A percentile compares a stretch with the other conserved stretches of the same genome.
phyloP scores from a whole-genome alignment of 2,797 vertebrate genomes.

The Cirrhinus molitorella region DNA sequence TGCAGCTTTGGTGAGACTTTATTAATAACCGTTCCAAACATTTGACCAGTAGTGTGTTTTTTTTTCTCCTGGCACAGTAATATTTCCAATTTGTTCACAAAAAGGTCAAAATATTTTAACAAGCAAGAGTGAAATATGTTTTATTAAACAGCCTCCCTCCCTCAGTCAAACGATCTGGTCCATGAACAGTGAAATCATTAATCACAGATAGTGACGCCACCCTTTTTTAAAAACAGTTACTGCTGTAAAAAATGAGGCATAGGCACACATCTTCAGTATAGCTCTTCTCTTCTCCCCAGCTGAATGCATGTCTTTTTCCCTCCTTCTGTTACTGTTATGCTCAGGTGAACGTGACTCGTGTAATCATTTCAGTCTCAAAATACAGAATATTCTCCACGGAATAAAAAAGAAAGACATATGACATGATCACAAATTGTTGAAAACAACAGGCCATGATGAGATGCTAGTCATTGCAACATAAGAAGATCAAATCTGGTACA shows the following conservation, averaged over 20 bases:
- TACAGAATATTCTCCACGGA: constrained; percentile 33
- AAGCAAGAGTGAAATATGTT: not conserved
- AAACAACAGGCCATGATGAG: constrained; percentile 36
- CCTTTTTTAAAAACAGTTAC: not conserved
- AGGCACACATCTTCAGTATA: not conserved
- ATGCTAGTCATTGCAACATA: constrained; percentile 61
- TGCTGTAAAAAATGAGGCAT: not conserved
- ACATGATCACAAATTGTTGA: constrained; percentile 26
- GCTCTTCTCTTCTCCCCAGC: not conserved
- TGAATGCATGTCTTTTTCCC: not conserved
- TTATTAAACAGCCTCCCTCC: not conserved
- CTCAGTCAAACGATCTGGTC: not conserved
- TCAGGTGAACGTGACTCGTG: constrained; percentile 40
- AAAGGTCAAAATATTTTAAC: not conserved
- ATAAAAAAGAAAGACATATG: constrained; percentile 37
- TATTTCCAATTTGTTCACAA: not conserved
- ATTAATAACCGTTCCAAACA: not conserved
- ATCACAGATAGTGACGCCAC: not conserved
- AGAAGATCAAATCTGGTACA: constrained; percentile 53
- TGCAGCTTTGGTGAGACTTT: not conserved
- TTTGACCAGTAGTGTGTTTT: not conserved
- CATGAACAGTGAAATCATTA: not conserved
- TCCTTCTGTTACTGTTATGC: constrained; percentile 14
- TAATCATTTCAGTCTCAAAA: constrained; percentile 39
- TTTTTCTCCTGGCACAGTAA: not conserved